These are phyloP conservation scores for Artibeus jamaicensis DNA, from an alignment of 2,797 vertebrate genomes.

Conservation along the genomic window DNA sequence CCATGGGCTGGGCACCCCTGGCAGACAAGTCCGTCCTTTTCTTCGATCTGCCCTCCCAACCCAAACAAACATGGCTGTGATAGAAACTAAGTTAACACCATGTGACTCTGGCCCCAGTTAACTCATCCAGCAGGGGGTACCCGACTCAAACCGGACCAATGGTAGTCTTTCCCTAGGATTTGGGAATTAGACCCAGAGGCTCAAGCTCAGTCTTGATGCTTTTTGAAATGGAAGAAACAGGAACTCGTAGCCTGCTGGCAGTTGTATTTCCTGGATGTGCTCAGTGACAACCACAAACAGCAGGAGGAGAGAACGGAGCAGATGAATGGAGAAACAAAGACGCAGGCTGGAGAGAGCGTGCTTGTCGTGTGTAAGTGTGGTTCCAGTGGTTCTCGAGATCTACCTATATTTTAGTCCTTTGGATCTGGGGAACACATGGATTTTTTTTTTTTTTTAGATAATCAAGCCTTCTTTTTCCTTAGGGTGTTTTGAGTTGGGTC, in stretches of 20 bases:
- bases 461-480: background rate
- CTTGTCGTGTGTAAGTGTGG: background rate
- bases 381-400: background rate
- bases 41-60: background rate
- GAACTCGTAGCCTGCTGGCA: background rate
- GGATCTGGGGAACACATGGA: background rate
- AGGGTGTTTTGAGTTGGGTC: constrained; percentile 11
- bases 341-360: background rate
- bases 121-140: background rate
- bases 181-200: background rate
- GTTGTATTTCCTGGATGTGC: background rate
- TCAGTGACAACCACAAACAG: background rate
- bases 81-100: background rate
- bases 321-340: background rate
- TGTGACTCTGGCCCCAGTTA: background rate
- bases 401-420: background rate
- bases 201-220: background rate
- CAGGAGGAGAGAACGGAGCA: background rate
- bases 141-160: background rate
- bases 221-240: background rate
- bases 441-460: background rate
- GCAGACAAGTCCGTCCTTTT: background rate
- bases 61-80: background rate
- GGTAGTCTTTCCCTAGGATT: background rate
- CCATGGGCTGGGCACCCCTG: background rate